Base-by-base conservation (phyloP, 2,113 vertebrate species). In the Megalops atlanticus region DNA sequence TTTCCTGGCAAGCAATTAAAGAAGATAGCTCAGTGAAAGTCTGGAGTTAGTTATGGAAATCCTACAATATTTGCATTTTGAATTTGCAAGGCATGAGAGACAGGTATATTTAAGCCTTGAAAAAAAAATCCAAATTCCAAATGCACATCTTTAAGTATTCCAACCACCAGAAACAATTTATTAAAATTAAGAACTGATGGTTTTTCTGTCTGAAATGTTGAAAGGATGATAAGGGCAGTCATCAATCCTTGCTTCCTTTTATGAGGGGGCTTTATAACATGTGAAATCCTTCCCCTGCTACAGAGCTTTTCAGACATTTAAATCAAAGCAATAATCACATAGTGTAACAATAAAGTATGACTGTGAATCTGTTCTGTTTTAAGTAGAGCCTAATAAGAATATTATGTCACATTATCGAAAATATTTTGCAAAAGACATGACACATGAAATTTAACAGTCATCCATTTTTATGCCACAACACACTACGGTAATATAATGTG, bases 1-100 rank as follows among this genome's bases (percentile, higher is more conserved):
- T 64, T 45, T 64, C 89, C 90, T 74, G 87, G 90, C 91, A 89
- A 87, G 85, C 87, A 93, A 90, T 92, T 89, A 92, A 90, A 91
- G 88, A 82, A 88, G 87, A 85, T 81, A 69, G 88, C 83, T 77
- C 52, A 54, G 38, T 68, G 10, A 78, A 64, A 1, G 49, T 68
- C 52, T 78, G 31, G 77, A 78, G 54, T 78, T 64, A 64, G 24
- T 2, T 64, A 64, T 31, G 24, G n/a, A 27, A 27, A 64, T n/a
- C 24, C 5, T 64, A 64, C 31, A 64, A 64, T 31, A 45, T 45
- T 45, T 6, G 14, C 43, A 45, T 6, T 45, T 45, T 45, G 43
- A 6, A 45, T n/a, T n/a, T n/a, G n/a, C n/a, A n/a, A n/a, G n/a
- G n/a, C n/a, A n/a, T n/a, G n/a, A n/a, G n/a, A n/a, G n/a, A n/a